Evolutionary conservation across 2,113 vertebrate genomes (phyloP).

Genomic region (Brachyistius frenatus): DNA sequence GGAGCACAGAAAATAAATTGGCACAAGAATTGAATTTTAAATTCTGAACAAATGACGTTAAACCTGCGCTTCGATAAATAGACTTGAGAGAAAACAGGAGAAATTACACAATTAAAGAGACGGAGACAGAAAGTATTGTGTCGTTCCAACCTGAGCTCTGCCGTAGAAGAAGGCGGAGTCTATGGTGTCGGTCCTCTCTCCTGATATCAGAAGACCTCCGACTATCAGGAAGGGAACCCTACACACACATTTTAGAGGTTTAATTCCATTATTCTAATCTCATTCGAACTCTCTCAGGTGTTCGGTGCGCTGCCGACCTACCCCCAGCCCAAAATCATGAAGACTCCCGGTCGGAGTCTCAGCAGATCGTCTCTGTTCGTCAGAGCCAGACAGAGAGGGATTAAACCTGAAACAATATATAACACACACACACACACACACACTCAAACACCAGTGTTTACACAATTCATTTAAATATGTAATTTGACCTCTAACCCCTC

Average conservation of each 20-base stretch:
- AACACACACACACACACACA: background rate
- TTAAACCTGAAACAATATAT: conserved; percentile 85
- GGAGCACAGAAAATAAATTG: background rate
- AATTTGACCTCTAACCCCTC: too few relatives aligned
- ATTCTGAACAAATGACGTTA: too few relatives aligned
- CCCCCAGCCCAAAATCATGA: conserved; percentile 95
- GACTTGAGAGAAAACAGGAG: too few relatives aligned
- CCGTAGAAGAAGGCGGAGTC: conserved; percentile 98
- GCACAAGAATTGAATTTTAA: too few relatives aligned
- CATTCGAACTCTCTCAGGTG: too few relatives aligned
- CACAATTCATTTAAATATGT: too few relatives aligned
- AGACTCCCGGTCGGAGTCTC: conserved; percentile 89
- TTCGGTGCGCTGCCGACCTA: conserved; percentile 59
- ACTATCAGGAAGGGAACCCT: conserved; percentile 92
- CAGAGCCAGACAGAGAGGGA: conserved; percentile 92
- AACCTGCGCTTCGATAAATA: too few relatives aligned
- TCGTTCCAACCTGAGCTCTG: conserved; percentile 88
- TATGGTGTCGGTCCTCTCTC: conserved; percentile 84
- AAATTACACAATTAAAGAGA: too few relatives aligned
- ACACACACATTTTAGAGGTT: conserved; percentile 35
- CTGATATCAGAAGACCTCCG: conserved; percentile 89
- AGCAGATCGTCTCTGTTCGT: conserved; percentile 89
- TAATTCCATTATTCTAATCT: background rate
- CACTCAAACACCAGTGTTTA: too few relatives aligned
- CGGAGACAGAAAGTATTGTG: too few relatives aligned